Evolutionary conservation across 2,888 invertebrate genomes (phyloP), one percentile per base, ranked within the genome.

Genomic region (Cosmia pyralina): DNA sequence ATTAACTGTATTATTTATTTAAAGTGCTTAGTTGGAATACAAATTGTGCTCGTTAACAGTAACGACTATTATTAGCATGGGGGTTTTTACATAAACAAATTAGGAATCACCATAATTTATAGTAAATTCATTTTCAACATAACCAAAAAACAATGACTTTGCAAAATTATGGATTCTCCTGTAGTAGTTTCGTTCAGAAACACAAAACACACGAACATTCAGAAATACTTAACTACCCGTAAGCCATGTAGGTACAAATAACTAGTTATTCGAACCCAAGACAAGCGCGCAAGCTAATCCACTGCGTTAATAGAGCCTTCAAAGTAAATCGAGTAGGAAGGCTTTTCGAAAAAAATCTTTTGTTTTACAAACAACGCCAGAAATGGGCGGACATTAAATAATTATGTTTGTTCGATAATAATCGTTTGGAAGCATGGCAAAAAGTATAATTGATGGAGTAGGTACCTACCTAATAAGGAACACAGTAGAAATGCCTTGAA

Each of bases 391-490:
- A 22, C 57, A 55, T n/a, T 58, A 53, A 13, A 48, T n/a, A 19
- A 6, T 6, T 5, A 8, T 10, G 41, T 50, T 38, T 41, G 15
- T 2, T 41, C 1, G 8, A 5, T 63, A 38, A 46, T 44, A 41
- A 60, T 44, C 5, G 13, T 46, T 53, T 59, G 11, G 41, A 67
- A 67, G 22, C 59, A 53, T 60, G n/a, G 48, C 34, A 75, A 75
- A 48, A 75, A 68, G 10, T 19, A 65, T 34, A 34, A 48, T 74
- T 59, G 28, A 19, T 53, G 52, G 22, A 65, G 65, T 48, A 28
- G 28, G 28, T 28, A 28, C 28, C 28, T 28, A 28, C 28, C 28
- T 28, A 75, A 59, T 74, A 53, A 66, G 52, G 65, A 74, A 74
- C 74, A 22, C 8, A 19, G 4, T 4, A 34, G n/a, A 48, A 53